Base-by-base conservation (phyloP, 2,797 vertebrate species). In the Distichodus sexfasciatus region DNA sequence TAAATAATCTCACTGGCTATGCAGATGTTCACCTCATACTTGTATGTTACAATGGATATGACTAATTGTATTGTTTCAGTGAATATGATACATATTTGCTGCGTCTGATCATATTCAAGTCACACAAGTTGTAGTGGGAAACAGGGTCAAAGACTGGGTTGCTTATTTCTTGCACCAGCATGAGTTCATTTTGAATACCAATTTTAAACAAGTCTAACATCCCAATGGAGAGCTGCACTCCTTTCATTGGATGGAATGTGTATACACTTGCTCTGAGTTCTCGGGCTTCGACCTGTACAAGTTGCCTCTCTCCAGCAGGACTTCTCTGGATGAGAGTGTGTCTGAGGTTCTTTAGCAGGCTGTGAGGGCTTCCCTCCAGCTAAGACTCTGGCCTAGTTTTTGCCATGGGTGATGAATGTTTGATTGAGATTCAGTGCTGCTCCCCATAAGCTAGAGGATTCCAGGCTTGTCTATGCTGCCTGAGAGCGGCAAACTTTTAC, bases 401-500 rank as follows among this genome's bases (percentile, higher is more conserved):
- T 47, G 53, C 82, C 78, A 85, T 76, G 66, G 57, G 53, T 75
- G 79, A 86, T 85, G 78, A 84, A 87, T 85, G 68, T 76, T 72
- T 83, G 76, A 85, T 83, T 83, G 71, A 82, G 72, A 67, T 76
- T 72, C 75, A 77, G 72, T 80, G 54, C 43, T 50, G 3, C 65
- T 64, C 29, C 63, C 57, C 72, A 19, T 40, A 43, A 19, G 26
- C 26, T 41, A 35, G 54, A 29, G 23, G 54, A 60, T 47, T 41
- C 60, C 33, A 19, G 41, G 23, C 29, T 38, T 59, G 28, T 33
- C 26, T 26, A 12, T 63, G 26, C 11, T 17, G 29, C 33, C 29
- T 48, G 10, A 36, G 17, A 64, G 29, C 14, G n/a, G 31, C 51
- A 48, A 40, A 66, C n/a, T 47, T 40, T 57, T 28, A 71, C 21